These are phyloP conservation scores for Sander vitreus DNA, from an alignment of 2,113 vertebrate genomes.

Conservation along the genomic window DNA sequence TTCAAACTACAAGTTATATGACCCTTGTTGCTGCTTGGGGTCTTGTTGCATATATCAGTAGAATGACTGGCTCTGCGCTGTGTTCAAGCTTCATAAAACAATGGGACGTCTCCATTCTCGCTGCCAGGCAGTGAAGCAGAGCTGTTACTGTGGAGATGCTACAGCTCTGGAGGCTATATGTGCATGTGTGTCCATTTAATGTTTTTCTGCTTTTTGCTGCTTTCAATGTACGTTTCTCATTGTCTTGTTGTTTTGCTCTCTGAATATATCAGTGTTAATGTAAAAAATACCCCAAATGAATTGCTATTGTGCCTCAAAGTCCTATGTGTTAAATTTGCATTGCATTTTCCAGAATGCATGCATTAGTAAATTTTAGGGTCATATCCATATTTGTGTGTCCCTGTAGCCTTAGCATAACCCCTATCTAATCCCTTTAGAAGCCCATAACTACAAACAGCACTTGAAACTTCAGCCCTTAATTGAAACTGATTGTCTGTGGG, in stretches of 20 bases:
- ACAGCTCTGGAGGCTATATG: neutral
- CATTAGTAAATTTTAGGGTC: neutral
- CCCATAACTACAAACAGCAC: constrained; percentile 15
- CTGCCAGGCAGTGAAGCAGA: constrained; percentile 28
- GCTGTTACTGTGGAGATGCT: constrained; percentile 43
- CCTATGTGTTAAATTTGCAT: neutral
- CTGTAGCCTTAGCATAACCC: neutral
- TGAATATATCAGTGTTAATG: neutral
- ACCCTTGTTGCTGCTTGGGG: neutral
- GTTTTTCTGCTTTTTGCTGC: constrained; percentile 19
- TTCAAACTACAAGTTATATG: neutral
- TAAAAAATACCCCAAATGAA: neutral
- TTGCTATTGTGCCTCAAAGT: neutral
- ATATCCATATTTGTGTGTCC: constrained; percentile 7
- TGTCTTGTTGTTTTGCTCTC: neutral
- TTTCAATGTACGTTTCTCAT: neutral
- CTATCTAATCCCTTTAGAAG: constrained; percentile 17
- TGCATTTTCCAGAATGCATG: neutral
- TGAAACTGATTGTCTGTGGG: constrained; percentile 51
- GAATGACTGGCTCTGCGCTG: neutral
- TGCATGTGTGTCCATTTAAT: constrained; percentile 12
- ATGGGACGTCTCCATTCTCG: constrained; percentile 26
- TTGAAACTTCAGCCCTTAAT: constrained; percentile 39
- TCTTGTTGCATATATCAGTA: constrained; percentile 18
- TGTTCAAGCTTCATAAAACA: constrained; percentile 46